Conservation (phyloP, 1,140 invertebrate genomes). For the Diorhabda carinulata region DNA sequence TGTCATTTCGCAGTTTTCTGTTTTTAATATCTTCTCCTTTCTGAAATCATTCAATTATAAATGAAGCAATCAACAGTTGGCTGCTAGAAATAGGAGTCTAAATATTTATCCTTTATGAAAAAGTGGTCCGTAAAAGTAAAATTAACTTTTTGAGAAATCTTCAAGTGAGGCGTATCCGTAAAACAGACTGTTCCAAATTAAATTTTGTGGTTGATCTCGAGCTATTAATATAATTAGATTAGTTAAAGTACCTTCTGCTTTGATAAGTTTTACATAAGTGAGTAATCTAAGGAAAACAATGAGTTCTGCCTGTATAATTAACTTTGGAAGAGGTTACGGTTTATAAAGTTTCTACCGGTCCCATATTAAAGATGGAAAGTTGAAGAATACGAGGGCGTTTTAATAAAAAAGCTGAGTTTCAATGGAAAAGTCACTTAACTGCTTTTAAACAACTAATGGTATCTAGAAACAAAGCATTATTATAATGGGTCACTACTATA, state of each 20-base stretch:
- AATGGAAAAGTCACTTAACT: too few species aligned
- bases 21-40: too few species aligned
- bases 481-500: too few species aligned
- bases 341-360: slow-evolving; percentile 2
- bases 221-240: slow-evolving; percentile 26
- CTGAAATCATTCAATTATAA: too few species aligned
- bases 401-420: too few species aligned
- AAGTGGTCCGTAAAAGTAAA: background rate
- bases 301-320: slow-evolving; percentile 21
- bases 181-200: slow-evolving; percentile 10
- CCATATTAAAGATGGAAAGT: background rate
- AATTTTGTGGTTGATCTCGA: slow-evolving; percentile 26
- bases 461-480: too few species aligned
- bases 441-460: too few species aligned
- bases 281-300: slow-evolving; percentile 24
- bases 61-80: too few species aligned
- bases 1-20: too few species aligned
- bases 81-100: too few species aligned
- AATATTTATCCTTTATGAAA: too few species aligned
- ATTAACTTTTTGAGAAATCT: background rate
- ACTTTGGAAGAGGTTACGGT: slow-evolving; percentile 20
- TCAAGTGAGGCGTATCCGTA: background rate
- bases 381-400: too few species aligned
- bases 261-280: slow-evolving; percentile 29
- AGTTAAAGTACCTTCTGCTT: slow-evolving; percentile 29